Percentiles rank a stretch among this genome's conserved stretches.
Evolutionary conservation across 2,888 invertebrate species (phyloP).

Genomic region (Ectemnius cavifrons): DNA sequence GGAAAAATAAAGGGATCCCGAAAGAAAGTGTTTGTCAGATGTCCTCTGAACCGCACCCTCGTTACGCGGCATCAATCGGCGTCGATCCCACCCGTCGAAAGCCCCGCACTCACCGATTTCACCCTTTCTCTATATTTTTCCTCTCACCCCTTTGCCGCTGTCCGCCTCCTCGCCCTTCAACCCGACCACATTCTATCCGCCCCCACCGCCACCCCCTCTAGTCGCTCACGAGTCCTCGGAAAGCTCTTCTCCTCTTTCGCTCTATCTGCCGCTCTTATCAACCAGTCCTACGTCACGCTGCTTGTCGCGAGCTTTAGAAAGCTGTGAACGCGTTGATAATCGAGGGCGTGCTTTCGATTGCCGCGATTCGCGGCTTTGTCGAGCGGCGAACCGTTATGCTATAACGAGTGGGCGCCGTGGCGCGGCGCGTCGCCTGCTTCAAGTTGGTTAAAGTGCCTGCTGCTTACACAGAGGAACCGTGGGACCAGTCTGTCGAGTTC

Average conservation of each 20-base stretch:
- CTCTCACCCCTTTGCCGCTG: constrained; percentile 13
- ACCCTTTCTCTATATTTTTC: constrained; percentile 13
- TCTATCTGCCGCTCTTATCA: constrained; percentile 1
- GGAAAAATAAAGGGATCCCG: constrained; percentile 1
- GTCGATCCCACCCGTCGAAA: constrained; percentile 25
- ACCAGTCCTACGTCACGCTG: neutral
- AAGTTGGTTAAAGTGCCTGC: constrained; percentile 59
- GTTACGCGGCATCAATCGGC: constrained; percentile 38
- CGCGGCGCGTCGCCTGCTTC: constrained; percentile 40
- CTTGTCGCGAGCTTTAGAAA: constrained; percentile 60
- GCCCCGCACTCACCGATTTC: constrained; percentile 9
- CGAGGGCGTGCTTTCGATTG: constrained; percentile 65
- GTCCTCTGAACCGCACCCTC: constrained; percentile 38
- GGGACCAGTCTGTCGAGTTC: too few relatives aligned
- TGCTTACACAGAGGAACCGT: neutral
- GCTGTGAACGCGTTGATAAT: constrained; percentile 68
- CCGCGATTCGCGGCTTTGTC: constrained; percentile 63
- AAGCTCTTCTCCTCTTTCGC: constrained; percentile 39
- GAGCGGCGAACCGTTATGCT: constrained; percentile 65
- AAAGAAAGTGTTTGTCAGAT: constrained; percentile 41
- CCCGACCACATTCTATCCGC: too few relatives aligned
- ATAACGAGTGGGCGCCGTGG: constrained; percentile 64
- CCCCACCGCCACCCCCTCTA: neutral
- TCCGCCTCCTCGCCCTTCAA: neutral
- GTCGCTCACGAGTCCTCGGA: neutral